A percentile compares a stretch with the other conserved stretches of the same genome.
These are phyloP conservation scores for Meloidogyne hapla DNA, from an alignment of 1,140 invertebrate species.

Conservation along the genomic window DNA sequence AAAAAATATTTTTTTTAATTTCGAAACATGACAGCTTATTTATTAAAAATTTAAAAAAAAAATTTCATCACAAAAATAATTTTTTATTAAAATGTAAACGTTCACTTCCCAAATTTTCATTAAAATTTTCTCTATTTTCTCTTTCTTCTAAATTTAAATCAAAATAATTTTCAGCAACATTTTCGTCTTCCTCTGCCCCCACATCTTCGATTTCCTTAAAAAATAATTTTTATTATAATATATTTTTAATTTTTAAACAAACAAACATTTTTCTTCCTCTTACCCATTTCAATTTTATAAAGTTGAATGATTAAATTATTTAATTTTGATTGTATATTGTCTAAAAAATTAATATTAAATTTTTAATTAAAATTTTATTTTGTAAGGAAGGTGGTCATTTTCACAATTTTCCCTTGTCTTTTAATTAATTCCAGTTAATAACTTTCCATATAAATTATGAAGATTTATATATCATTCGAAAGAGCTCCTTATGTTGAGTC, in stretches of 20 bases:
- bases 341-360: no score
- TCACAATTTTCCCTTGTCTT: no score
- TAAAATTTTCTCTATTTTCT: neutral
- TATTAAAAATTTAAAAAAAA: no score
- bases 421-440: no score
- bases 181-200: neutral
- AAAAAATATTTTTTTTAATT: no score
- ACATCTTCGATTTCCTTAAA: neutral
- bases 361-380: no score
- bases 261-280: neutral
- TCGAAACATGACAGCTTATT: no score
- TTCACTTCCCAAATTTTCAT: neutral
- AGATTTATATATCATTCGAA: no score
- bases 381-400: no score
- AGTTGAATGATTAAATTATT: neutral
- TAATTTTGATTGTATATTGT: no score
- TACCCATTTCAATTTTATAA: neutral
- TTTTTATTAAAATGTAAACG: neutral
- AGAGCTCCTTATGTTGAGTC: no score
- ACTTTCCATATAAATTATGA: no score
- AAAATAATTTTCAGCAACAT: neutral
- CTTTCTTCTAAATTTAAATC: neutral
- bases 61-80: neutral
- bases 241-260: neutral
- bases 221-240: neutral